A percentile compares a stretch with the other conserved stretches of the same genome.
phyloP scores from a whole-genome alignment of 2,113 vertebrate species.

The Hirundichthys speculiger region DNA sequence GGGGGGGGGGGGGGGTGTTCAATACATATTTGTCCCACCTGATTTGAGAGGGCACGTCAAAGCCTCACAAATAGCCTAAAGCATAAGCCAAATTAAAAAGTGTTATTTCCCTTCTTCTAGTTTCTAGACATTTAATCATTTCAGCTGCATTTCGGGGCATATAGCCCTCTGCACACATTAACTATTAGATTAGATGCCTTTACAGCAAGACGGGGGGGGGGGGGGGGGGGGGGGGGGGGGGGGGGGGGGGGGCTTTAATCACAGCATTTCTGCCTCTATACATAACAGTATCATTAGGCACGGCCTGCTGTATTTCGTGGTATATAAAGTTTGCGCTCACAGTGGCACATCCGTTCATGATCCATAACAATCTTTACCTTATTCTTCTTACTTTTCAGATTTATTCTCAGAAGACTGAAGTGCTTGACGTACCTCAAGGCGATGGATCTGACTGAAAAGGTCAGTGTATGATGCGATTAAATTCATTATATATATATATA shows the following conservation, averaged over 20 bases:
- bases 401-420: conserved; percentile 19
- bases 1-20: conserved; percentile 40
- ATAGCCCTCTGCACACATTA: too few species aligned
- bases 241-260: too few species aligned
- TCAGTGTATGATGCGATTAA: conserved; percentile 31
- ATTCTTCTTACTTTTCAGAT: conserved; percentile 1
- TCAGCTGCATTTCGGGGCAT: conserved; percentile 22
- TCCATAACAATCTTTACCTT: background rate
- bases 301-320: background rate
- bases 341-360: background rate
- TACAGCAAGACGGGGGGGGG: background rate
- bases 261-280: background rate
- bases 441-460: conserved; percentile 39
- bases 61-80: conserved; percentile 76
- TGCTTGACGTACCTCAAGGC: conserved; percentile 43
- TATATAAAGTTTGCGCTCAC: background rate
- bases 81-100: conserved; percentile 73
- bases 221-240: too few species aligned
- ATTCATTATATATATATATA: background rate
- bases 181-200: conserved; percentile 9
- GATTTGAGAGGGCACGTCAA: conserved; percentile 67
- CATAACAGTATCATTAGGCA: conserved; percentile 5
- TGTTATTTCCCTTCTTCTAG: conserved; percentile 68
- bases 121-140: conserved; percentile 73
- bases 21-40: conserved; percentile 69